phyloP scores from a whole-genome alignment of 2,888 invertebrate species.

The Torymus aiolomorphi region DNA sequence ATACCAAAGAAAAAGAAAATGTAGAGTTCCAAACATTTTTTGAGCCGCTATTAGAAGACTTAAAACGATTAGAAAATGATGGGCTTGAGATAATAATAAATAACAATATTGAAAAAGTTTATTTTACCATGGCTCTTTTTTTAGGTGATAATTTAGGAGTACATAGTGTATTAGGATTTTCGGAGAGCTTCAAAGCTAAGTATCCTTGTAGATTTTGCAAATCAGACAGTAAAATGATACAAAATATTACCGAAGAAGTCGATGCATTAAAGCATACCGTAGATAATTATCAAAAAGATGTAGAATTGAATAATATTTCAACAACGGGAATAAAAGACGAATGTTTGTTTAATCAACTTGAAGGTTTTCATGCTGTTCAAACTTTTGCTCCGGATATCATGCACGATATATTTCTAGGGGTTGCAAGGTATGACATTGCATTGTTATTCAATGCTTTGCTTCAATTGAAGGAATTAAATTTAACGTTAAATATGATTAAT shows the following conservation, averaged over 20 bases:
- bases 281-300: background rate
- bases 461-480: no score
- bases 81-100: no score
- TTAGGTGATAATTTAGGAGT: no score
- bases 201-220: background rate
- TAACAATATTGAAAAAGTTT: no score
- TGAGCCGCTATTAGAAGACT: no score
- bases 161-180: background rate
- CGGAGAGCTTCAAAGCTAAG: background rate
- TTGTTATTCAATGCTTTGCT: constrained; percentile 2
- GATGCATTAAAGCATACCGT: background rate
- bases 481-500: background rate
- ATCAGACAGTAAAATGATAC: background rate
- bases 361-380: background rate
- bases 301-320: background rate
- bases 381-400: background rate
- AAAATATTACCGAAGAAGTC: background rate
- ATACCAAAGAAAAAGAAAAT: no score
- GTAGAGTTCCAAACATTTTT: no score
- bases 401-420: background rate
- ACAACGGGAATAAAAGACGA: background rate
- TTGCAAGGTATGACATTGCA: background rate
- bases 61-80: no score
- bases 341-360: background rate
- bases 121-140: no score